Percentiles rank a stretch among this genome's conserved stretches.
phyloP scores from a whole-genome alignment of 1,140 invertebrate species.

The Lepidurus packardi region DNA sequence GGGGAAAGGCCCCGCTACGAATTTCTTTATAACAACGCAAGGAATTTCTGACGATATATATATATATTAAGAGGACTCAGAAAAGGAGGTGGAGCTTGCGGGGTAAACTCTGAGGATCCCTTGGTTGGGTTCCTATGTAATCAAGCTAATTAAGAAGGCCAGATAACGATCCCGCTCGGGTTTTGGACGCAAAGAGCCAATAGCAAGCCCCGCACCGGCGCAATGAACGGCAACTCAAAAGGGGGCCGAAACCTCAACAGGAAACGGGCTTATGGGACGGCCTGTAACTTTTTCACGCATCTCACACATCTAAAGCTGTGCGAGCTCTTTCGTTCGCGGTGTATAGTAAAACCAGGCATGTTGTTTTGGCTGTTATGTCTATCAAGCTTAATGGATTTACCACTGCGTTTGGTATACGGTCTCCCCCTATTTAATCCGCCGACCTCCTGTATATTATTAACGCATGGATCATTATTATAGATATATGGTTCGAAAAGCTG shows the following conservation, averaged over 20 bases:
- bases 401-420: not conserved
- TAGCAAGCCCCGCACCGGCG: not conserved
- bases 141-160: slow-evolving; percentile 15
- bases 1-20: not conserved
- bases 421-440: not conserved
- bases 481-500: too few species aligned
- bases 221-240: not conserved
- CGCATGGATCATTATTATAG: not conserved
- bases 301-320: not conserved
- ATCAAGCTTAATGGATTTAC: slow-evolving; percentile 3
- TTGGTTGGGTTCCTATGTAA: slow-evolving; percentile 7
- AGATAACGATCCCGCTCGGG: not conserved
- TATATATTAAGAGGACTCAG: not conserved
- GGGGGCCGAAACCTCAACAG: not conserved
- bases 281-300: not conserved
- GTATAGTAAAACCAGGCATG: not conserved
- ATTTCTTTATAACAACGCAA: not conserved
- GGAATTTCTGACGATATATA: not conserved
- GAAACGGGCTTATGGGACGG: not conserved
- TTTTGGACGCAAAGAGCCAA: not conserved
- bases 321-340: not conserved
- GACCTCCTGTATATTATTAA: not conserved
- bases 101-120: not conserved
- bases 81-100: not conserved
- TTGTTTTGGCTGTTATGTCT: not conserved